Base-by-base conservation (phyloP, 2,113 vertebrate genomes). In the Reinhardtius hippoglossoides region DNA sequence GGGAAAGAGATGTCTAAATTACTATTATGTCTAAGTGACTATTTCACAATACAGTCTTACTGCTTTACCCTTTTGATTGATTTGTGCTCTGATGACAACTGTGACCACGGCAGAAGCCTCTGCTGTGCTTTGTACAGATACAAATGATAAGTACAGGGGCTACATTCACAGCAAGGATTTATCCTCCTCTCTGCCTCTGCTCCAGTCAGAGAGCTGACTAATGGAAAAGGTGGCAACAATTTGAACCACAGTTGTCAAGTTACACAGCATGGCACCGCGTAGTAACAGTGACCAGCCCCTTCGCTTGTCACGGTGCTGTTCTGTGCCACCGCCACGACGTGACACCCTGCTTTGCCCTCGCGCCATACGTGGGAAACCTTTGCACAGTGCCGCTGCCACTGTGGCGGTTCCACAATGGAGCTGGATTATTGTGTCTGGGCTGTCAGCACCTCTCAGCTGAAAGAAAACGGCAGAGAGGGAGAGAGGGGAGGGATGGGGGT, bases 371-470 rank as follows among this genome's bases (percentile, higher is more conserved):
- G 86, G 84, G 89, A 88, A 90, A 88, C 75, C 82, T 77, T 87
- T 80, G 82, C 76, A 76, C 74, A 48, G 85, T 15, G 3, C 55
- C 27, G 72, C 82, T 84, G 84, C 76, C 71, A 57, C 85, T 65
- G 82, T 74, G 63, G 81, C 63, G 27, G 44, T 73, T 85, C 80
- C 71, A 89, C 88, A 82, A 87, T 81, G 57, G 77, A 80, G 79
- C 83, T 82, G 89, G 88, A 91, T 91, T 90, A 91, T 88, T 88
- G 85, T 90, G 86, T 91, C 87, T 87, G 87, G 80, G 82, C 89
- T 91, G 90, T 93, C 92, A 84, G 84, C 90, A 91, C 87, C 87
- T 90, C 82, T 90, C 84, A 83, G 86, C 81, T 81, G 80, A 85
- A 86, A 88, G 82, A 93, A 89, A 88, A 79, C 16, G 76, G 74